A percentile compares a stretch with the other conserved stretches of the same genome.
phyloP scores from a whole-genome alignment of 2,113 vertebrate species.

The Oceanodroma tethys region DNA sequence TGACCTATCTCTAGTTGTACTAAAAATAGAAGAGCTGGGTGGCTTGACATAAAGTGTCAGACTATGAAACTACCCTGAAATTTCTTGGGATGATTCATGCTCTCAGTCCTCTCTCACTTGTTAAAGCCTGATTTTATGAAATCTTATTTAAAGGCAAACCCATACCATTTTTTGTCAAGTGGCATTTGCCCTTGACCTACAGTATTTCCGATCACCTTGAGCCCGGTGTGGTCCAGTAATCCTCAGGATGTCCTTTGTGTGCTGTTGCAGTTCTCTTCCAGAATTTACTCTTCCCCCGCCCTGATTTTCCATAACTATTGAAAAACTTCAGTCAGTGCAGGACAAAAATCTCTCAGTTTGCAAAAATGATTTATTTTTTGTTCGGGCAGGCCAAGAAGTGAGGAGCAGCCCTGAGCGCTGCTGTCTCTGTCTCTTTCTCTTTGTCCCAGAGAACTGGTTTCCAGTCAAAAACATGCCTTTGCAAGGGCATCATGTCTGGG shows the following conservation, averaged over 20 bases:
- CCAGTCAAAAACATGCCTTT: not conserved
- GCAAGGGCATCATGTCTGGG: rapidly evolving
- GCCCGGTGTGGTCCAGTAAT: not conserved
- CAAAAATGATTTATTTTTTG: not conserved
- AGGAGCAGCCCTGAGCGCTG: not conserved
- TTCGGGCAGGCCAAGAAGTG: not conserved
- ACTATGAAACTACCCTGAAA: conserved; percentile 25
- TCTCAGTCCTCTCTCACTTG: not conserved
- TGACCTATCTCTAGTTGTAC: not conserved
- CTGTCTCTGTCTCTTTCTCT: not conserved
- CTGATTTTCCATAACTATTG: not conserved
- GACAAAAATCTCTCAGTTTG: not conserved
- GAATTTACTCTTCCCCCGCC: not conserved
- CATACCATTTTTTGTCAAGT: not conserved
- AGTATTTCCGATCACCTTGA: not conserved
- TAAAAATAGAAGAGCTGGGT: conserved; percentile 2
- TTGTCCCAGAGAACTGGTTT: not conserved
- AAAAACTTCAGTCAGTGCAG: not conserved
- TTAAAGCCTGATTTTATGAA: not conserved
- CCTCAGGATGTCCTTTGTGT: not conserved
- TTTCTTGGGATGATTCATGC: conserved; percentile 22
- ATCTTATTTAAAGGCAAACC: conserved; percentile 4
- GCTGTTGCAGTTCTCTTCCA: not conserved
- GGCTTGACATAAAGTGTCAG: not conserved
- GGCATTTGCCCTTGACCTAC: not conserved